A percentile compares a stretch with the other conserved stretches of the same genome.
Conservation (phyloP, 2,113 vertebrate species). For the Acanthisitta chloris region DNA sequence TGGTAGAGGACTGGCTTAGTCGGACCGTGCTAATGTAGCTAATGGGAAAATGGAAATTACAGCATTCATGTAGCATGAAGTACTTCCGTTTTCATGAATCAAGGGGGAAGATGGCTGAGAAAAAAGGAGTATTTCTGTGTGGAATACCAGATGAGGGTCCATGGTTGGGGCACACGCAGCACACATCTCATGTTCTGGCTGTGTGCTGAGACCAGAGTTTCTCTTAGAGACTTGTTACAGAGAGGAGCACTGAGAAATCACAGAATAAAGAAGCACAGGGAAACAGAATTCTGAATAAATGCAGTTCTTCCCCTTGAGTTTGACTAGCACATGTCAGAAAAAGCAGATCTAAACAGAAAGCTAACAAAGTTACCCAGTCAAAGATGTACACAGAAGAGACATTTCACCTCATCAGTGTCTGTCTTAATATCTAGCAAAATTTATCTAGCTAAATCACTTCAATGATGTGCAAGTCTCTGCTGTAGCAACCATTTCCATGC, state of each 20-base stretch:
- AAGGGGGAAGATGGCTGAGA: background rate
- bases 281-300: background rate
- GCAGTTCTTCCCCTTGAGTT: background rate
- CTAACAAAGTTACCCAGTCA: background rate
- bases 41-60: background rate
- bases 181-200: background rate
- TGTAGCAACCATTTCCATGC: background rate
- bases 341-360: background rate
- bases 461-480: background rate
- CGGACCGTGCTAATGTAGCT: background rate
- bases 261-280: background rate
- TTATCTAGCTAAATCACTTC: background rate
- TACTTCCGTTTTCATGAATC: fast-evolving
- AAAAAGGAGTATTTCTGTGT: background rate
- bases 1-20: too few relatives aligned
- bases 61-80: background rate
- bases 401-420: background rate
- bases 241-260: background rate
- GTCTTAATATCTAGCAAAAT: background rate
- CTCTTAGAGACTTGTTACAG: background rate
- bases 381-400: background rate
- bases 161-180: fast-evolving
- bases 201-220: background rate
- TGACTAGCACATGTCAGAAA: background rate
- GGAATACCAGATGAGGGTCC: background rate